Evolutionary conservation across 2,797 vertebrate genomes (phyloP), one percentile per base, ranked within the genome.

Genomic region (Megaceryle alcyon): DNA sequence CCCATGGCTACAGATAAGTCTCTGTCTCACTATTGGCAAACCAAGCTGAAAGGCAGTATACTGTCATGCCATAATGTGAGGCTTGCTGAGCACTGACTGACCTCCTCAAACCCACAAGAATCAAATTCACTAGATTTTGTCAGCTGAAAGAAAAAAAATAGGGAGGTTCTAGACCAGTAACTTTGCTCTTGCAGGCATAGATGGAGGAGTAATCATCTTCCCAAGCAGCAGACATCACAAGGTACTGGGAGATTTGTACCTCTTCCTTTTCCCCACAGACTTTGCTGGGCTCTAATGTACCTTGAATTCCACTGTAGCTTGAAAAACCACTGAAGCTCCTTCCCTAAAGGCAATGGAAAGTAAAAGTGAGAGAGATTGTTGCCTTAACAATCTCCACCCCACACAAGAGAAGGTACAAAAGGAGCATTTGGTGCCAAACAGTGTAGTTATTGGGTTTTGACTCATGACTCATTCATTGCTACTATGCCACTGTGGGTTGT

Each of bases 371-470:
- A 84, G 43, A 49, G 13, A 63, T 8, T 61, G 25, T 54, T 76
- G 51, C n/a, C n/a, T 79, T 90, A 56, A 69, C 0, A 0, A 48
- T 41, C 14, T 60, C 44, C 1, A 4, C 0, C 31, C 37, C 16
- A 70, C 9, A 15, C 8, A 80, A 13, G 7, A 76, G 41, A 57
- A 78, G 39, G 37, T 49, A 46, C 25, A 68, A 61, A 54, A 88
- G 28, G 5, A 56, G 6, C 14, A 28, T 82, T 63, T 88, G 53
- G 25, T 88, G 44, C 29, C 59, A 88, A 73, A 82, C 46, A 39
- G 12, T 71, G 61, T 46, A 72, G 69, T 61, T 73, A 65, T 31
- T 18, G 54, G 59, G 72, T 92, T 86, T 65, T 82, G 37, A 77
- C 39, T 83, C 21, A 21, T 41, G 85, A 33, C 9, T 73, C 60